Evolutionary conservation across 2,888 invertebrate species (phyloP), one percentile per base, ranked within the genome.

Genomic region (Sthenelais limicola): DNA sequence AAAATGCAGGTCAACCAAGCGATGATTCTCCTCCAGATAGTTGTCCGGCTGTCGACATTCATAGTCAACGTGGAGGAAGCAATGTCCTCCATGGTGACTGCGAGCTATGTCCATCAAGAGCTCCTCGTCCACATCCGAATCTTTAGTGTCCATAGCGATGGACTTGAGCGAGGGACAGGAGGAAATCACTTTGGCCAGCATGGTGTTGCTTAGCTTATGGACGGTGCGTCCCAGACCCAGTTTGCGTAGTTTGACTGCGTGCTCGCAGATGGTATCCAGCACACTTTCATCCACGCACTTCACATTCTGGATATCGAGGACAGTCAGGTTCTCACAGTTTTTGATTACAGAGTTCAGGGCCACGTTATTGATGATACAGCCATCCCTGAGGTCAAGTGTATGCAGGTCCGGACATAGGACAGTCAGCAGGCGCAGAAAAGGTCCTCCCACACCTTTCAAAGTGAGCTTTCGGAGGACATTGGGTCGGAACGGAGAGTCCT

Each of bases 341-440:
- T 56, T 21, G 48, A 71, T 24, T 30, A 71, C 51, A n/a, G 58
- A 33, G 33, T 28, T n/a, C 5, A 71, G 30, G 32, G 56, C 26
- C 15, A 43, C 43, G 7, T 18, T 28, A 26, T 51, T 51, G 3
- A 62, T 49, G 3, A 47, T 43, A 32, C 47, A 56, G 3, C 51
- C 58, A 12, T 71, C 71, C 1, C 73, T 54, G 30, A 75, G 56
- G 49, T 73, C 73, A 3, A 77, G 69, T 4, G 62, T 49, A 15
- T 67, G 72, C 15, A 74, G 52, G 24, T 72, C 58, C 21, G 77
- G 76, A 47, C 77, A 77, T 28, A 77, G 74, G 12, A 76, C 74
- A 9, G 75, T 74, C n/a, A 75, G 52, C 1, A 77, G 68, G 24
- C 71, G 72, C 33, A 77, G 47, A 52, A 75, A 77, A n/a, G 62